Percentiles rank a stretch among this genome's conserved stretches.
Conservation (phyloP, 2,888 invertebrate genomes). For the Drosophila formosana region DNA sequence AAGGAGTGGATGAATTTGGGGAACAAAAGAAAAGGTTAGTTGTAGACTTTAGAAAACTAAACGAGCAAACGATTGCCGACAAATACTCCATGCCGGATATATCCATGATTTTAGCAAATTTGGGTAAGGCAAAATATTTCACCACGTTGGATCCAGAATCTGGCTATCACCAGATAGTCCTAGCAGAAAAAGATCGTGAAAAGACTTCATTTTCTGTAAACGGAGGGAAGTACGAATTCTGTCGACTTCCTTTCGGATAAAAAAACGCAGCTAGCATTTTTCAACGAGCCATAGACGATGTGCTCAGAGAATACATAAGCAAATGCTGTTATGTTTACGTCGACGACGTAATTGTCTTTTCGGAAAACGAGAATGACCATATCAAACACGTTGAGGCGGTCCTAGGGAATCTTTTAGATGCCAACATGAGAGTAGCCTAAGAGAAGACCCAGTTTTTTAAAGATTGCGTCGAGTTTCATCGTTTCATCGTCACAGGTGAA, state of each 20-base stretch:
- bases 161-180: neutral
- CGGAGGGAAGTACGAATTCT: neutral
- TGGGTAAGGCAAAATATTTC: neutral
- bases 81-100: neutral
- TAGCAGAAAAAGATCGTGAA: neutral
- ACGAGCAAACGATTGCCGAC: neutral
- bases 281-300: slow-evolving; percentile 2
- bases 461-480: neutral
- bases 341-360: neutral
- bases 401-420: neutral
- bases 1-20: neutral
- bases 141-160: neutral
- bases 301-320: neutral
- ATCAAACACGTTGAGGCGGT: neutral
- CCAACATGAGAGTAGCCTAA: neutral
- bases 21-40: neutral
- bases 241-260: neutral
- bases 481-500: neutral
- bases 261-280: slow-evolving; percentile 7
- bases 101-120: neutral
- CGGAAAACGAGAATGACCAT: neutral
- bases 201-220: neutral
- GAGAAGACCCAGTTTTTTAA: neutral
- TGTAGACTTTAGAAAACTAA: neutral
- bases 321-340: no score